These are phyloP conservation scores for Eulemur coronatus DNA, from an alignment of 2,797 vertebrate genomes.

Conservation along the genomic window DNA sequence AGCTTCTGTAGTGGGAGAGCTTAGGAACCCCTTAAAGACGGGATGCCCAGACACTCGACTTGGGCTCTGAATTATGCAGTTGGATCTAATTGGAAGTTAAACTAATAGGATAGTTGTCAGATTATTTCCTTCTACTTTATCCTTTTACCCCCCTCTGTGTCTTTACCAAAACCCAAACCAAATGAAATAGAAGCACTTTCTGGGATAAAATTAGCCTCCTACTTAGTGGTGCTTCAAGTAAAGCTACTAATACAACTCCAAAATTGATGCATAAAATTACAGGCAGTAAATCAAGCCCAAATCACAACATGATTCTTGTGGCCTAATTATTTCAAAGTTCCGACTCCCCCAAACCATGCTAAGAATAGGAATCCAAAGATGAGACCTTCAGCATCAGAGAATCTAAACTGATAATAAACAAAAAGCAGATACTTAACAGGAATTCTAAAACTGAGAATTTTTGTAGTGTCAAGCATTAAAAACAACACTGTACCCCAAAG, in stretches of 20 bases:
- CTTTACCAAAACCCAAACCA: not conserved
- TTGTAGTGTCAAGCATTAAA: not conserved
- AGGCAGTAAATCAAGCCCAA: not conserved
- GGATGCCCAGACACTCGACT: not conserved
- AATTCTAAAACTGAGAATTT: not conserved
- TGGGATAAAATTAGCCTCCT: not conserved
- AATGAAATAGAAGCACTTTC: not conserved
- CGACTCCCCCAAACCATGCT: not conserved
- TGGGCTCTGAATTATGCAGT: not conserved
- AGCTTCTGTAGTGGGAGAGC: not conserved
- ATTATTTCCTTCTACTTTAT: slow-evolving; percentile 11
- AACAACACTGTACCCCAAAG: not conserved
- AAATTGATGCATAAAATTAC: not conserved
- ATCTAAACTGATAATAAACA: not conserved
- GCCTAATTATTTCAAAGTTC: not conserved
- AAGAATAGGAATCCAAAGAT: not conserved
- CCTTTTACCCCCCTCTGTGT: not conserved
- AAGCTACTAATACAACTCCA: not conserved
- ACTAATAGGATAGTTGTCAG: not conserved
- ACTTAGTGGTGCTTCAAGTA: not conserved
- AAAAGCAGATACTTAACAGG: not conserved
- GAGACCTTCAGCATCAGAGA: not conserved
- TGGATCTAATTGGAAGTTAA: slow-evolving; percentile 9
- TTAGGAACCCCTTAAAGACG: not conserved
- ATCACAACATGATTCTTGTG: not conserved